phyloP scores from a whole-genome alignment of 2,888 invertebrate genomes.

The Penaeus monodon region DNA sequence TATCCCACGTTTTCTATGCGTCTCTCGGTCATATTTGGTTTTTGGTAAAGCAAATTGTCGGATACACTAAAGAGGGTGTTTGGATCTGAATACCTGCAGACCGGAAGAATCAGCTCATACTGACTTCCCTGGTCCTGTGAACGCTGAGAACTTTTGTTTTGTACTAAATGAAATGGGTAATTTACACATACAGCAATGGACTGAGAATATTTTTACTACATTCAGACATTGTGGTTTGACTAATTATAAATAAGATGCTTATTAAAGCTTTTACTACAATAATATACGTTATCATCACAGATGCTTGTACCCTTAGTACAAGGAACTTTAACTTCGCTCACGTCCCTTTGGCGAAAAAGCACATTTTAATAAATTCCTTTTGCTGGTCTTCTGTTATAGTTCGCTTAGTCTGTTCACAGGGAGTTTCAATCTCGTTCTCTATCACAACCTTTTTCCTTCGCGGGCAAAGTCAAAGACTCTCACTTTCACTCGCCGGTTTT shows the following conservation, averaged over 20 bases:
- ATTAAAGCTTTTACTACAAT: conserved; percentile 47
- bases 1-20: conserved; percentile 29
- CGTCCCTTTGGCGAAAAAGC: conserved; percentile 20
- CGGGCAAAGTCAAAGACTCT: neutral
- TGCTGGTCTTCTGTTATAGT: conserved; percentile 20
- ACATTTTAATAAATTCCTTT: conserved; percentile 22
- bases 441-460: conserved; percentile 10
- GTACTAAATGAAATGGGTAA: conserved; percentile 50
- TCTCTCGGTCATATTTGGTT: conserved; percentile 3
- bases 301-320: neutral
- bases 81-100: conserved; percentile 35
- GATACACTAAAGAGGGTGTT: conserved; percentile 27
- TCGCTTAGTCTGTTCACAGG: conserved; percentile 6
- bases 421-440: conserved; percentile 18
- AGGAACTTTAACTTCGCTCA: conserved; percentile 9
- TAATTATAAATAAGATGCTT: conserved; percentile 51
- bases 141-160: conserved; percentile 40
- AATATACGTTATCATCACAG: conserved; percentile 23
- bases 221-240: conserved; percentile 49
- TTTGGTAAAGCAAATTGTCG: conserved; percentile 19
- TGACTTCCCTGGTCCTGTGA: conserved; percentile 14
- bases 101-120: conserved; percentile 17
- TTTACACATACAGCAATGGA: conserved; percentile 25
- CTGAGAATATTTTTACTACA: conserved; percentile 27
- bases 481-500: neutral